Base-by-base conservation (phyloP, 2,888 invertebrate genomes). In the Empis stercorea region DNA sequence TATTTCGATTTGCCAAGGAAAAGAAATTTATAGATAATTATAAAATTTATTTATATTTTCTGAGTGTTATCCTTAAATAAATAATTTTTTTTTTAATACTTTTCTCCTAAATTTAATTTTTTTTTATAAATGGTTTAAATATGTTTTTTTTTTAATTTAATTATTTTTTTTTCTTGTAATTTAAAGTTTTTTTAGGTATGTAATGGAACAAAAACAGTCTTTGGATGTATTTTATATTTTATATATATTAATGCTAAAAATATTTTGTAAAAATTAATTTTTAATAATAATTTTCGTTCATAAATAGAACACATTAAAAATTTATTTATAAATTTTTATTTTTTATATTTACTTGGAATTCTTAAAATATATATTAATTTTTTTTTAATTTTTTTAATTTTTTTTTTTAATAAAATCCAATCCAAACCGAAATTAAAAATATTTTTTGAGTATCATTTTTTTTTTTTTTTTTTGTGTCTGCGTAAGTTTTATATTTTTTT, bases 131-230 rank as follows among this genome's bases (percentile, higher is more conserved):
- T 51, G 51, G 50, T n/a, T n/a, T n/a, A n/a, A n/a, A 52, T 45
- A 44, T 47, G 38, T 47, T 51, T 55, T 44, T 45, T 37, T 48
- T 59, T 63, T 48, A 49, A 44, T 49, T 48, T 54, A 47, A 51
- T 51, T 50, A 51, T 50, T 45, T 50, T 51, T 52, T 52, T 44
- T 54, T 52, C 49, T 54, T 57, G 52, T 56, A 51, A 53, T 53
- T 52, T 54, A 48, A 62, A 64, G 64, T 20, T 20, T 20, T 20
- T 20, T 27, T 27, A 27, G 23, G 23, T 27, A 27, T 27, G 23
- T 27, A 27, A 65, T 68, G 66, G 64, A 69, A 69, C 68, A 66
- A 68, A 69, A 68, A 69, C 68, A 69, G 68, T 69, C 68, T 69
- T 69, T 68, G 67, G 68, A 66, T 68, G 68, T 61, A 63, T 59